Base-by-base conservation (phyloP, 1,140 invertebrate species). In the Drosophila nigromelanica region DNA sequence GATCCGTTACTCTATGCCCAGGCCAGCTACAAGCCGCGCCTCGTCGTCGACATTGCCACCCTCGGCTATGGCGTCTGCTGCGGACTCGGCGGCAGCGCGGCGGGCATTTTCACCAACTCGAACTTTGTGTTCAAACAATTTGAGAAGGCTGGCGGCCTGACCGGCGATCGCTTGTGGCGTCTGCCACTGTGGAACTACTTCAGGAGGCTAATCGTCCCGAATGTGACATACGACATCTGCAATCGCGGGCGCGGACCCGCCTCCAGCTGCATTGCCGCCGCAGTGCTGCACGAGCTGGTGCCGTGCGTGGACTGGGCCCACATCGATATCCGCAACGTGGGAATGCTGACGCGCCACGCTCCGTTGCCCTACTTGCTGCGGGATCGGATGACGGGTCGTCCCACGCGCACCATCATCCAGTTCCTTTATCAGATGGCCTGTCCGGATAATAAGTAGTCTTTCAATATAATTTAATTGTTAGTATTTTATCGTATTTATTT, bases 91-190 rank as follows among this genome's bases (percentile, higher is more conserved):
- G 93, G 93, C 71, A 94, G 94, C 1, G 96, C 96, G 0, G 94
- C 96, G 43, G 98, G 96, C 39, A 96, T 96, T 4, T 98, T 97
- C 80, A 94, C 95, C 3, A 97, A 96, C 70, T 94, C 94, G 0
- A 92, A 93, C 30, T 91, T 93, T 10, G 79, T 96, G 11, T 97
- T 94, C 92, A 92, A 94, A 43, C 92, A 93, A 27, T 83, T 97
- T 14, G 93, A 94, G 73, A 89, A 93, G 50, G 95, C 96, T 4
- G 95, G 96, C 30, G 90, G 92, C 3, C 69, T 93, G 7, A 97
- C 96, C 1, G 98, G 98, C 0, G 98, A 98, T 92, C 93, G 98
- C 48, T 92, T 98, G 4, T 98, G 98, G 98, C 93, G 97, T 77
- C 95, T 98, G 93, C 98, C 98, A 0, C 89, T 98, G 0, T 98